Base-by-base conservation (phyloP, 1,140 invertebrate genomes). In the Neelides sp. region DNA sequence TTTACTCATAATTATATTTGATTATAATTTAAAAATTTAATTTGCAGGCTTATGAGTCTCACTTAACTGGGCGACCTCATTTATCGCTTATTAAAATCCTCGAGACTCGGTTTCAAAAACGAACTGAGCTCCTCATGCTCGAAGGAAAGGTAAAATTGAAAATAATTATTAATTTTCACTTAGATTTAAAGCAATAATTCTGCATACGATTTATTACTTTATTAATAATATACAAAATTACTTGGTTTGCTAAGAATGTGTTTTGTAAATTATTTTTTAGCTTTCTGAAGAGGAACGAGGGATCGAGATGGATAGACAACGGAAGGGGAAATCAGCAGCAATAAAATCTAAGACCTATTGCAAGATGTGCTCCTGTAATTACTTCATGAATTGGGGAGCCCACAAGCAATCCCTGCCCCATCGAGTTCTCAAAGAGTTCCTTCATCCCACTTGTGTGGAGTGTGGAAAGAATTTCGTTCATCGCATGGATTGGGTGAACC, bases 281-380 rank as follows among this genome's bases (percentile, higher is more conserved):
- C 24, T 49, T 12, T 12, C 23, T 44, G 58, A 61, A 47, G 58
- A 61, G 19, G 58, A 61, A 36, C 54, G 57, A 49, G 52, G 48
- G 13, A 40, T 61, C 12, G 58, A 61, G 44, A 47, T 48, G 48
- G 58, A 61, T 3, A 44, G 58, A 3, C 54, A 51, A 34, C 41
- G 51, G 1, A 61, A 61, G 40, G 27, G 34, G 4, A 34, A 26
- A 3, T 39, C 49, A 28, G 41, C 34, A 26, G 45, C 45, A 35
- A 57, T 52, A 28, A 44, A 45, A 13, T 44, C 32, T 10, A 55
- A 52, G 36, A 57, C 54, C 34, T 53, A 50, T 28, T 61, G 58
- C 49, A 61, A 61, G 48, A 61, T 61, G 58, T 61, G 58, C 30
- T 54, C 55, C 34, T 61, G 58, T 24, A 61, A 55, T 30, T 61